Evolutionary conservation across 1,140 invertebrate species (phyloP), one percentile per base, ranked within the genome.

Genomic region (Dinoponera quadriceps): DNA sequence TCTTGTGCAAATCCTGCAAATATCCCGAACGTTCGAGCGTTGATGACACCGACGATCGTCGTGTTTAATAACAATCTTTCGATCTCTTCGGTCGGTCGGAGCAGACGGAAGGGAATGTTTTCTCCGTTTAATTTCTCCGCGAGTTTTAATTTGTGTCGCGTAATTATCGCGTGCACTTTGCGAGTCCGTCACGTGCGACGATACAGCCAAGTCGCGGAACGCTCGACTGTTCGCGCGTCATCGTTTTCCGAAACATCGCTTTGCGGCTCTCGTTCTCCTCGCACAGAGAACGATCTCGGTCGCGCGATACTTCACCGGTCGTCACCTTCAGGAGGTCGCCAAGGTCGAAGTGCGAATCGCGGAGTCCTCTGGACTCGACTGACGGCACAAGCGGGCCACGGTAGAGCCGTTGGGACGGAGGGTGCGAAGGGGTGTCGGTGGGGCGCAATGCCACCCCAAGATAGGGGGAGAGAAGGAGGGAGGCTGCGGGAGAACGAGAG

Each of bases 281-380:
- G 38, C 3, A 54, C 44, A 44, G 18, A 3, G 27, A 29, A 33
- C 5, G 25, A 57, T 0, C 22, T 44, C 3, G n/a, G 1, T 18
- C 3, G 22, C 57, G 49, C 51, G 29, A 57, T 33, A 51, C 62
- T 60, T 18, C 3, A 0, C 44, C n/a, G n/a, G 33, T 29, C 27
- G 54, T n/a, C 44, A 13, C 29, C 11, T n/a, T 18, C 20, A 20
- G n/a, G 25, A 49, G 69, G 22, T 77, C 68, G 60, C 54, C 66
- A 81, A 82, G 49, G 38, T 82, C 77, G 83, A 86, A 86, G 84
- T 86, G 86, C 69, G 85, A 90, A 84, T 88, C 89, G 88, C 89
- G 88, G 84, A 89, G 88, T 89, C 89, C 84, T 89, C 89, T 48
- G 89, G 86, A 88, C 89, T 82, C 88, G 86, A 90, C 89, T 90